Base-by-base conservation (phyloP, 2,888 invertebrate species). In the Metallyticus violacea region DNA sequence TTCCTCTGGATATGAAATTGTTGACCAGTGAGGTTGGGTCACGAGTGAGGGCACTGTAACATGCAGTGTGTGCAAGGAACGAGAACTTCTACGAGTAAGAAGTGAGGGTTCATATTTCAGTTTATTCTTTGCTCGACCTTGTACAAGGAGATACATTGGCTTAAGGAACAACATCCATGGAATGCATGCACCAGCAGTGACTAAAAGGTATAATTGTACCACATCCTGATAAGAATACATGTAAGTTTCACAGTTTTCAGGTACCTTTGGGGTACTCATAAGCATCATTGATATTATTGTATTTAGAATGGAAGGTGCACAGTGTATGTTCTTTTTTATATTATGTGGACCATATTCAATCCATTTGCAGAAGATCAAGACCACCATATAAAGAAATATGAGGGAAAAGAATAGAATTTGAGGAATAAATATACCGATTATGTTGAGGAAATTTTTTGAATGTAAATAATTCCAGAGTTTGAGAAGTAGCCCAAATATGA, bases 221-320 rank as follows among this genome's bases (percentile, higher is more conserved):
- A 89, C 90, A 0, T 92, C 91, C 90, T 95, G 89, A 0, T 93
- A 93, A 0, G 92, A 91, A 88, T 93, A 95, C 94, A 95, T 95
- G 89, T 92, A 94, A 0, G 92, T 90, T 0, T 92, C 91, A 90
- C 95, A 95, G 40, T 22, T 22, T 0, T 92, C 93, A 0, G 90
- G 89, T 0, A 92, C 90, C 86, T 91, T 89, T 91, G 93, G 91
- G 92, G 95, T 91, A 88, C 95, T 93, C 7, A 62, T 7, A 90
- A 96, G 91, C 92, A 96, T 95, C 97, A 97, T 97, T 91, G 96
- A 96, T 91, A 97, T 97, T 90, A 97, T 95, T 87, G 95, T 94
- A 87, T 97, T 96, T 26, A 97, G 93, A 0, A 97, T 94, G 30
- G 96, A 96, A 0, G 97, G 97, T 0, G 97, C 97, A 90, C 95